Evolutionary conservation across 2,113 vertebrate genomes (phyloP).

Genomic region (Trematocara marginatum): DNA sequence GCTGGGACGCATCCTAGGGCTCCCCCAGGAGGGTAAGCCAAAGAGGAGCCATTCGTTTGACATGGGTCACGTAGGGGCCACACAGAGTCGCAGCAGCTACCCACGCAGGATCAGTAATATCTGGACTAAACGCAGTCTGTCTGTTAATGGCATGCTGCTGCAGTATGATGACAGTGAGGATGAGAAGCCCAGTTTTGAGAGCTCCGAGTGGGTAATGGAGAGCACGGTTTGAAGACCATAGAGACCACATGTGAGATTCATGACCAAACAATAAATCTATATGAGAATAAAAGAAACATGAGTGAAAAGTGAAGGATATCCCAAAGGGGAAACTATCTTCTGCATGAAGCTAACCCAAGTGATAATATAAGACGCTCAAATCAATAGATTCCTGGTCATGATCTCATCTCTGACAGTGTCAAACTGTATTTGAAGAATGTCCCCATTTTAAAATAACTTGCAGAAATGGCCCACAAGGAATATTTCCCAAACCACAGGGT

Average conservation of each 20-base stretch:
- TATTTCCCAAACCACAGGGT: slow-evolving; percentile 20
- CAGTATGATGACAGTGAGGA: slow-evolving; percentile 88
- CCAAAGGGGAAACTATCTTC: slow-evolving; percentile 17
- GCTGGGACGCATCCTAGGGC: slow-evolving; percentile 81
- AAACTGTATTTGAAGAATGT: slow-evolving; percentile 39
- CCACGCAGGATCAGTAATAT: slow-evolving; percentile 90
- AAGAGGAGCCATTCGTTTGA: slow-evolving; percentile 97
- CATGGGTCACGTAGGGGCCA: slow-evolving; percentile 84
- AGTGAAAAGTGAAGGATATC: slow-evolving; percentile 34
- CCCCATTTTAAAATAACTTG: slow-evolving; percentile 23
- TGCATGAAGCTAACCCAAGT: slow-evolving; percentile 64
- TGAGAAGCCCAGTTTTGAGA: slow-evolving; percentile 80
- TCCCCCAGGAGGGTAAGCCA: slow-evolving; percentile 88
- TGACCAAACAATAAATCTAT: slow-evolving; percentile 74
- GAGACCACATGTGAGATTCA: slow-evolving; percentile 61
- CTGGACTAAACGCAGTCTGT: slow-evolving; percentile 98
- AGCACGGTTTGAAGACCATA: slow-evolving; percentile 81
- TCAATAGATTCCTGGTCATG: slow-evolving; percentile 26
- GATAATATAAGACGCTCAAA: slow-evolving; percentile 31
- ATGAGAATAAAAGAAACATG: slow-evolving; percentile 74
- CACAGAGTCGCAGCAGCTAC: slow-evolving; percentile 83
- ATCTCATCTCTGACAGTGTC: slow-evolving; percentile 39
- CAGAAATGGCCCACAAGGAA: slow-evolving; percentile 20
- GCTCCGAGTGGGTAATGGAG: slow-evolving; percentile 98
- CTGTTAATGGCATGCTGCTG: slow-evolving; percentile 93